Evolutionary conservation across 2,797 vertebrate species (phyloP).

Genomic region (Gephyroberyx darwinii): DNA sequence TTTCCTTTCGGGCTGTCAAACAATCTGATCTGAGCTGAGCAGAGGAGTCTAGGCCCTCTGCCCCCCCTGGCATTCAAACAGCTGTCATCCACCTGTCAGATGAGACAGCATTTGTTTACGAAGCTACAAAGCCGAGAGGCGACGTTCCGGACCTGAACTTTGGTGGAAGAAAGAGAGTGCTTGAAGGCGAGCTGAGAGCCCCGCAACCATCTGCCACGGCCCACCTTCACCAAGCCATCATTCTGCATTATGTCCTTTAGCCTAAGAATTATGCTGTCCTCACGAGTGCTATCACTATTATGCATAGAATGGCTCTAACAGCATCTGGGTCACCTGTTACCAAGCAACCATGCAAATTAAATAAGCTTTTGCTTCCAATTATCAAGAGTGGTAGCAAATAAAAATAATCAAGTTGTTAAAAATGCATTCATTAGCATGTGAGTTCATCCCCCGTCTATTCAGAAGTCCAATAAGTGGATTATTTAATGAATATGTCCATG

Average conservation of each 20-base stretch:
- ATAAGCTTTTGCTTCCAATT: conserved; percentile 49
- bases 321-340: conserved; percentile 71
- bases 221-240: not conserved
- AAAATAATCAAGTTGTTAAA: conserved; percentile 28
- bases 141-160: too few relatives aligned
- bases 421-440: conserved; percentile 8
- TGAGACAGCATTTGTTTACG: conserved; percentile 9
- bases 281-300: conserved; percentile 27
- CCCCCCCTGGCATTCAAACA: conserved; percentile 15
- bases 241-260: conserved; percentile 14
- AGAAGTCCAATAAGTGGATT: conserved; percentile 21
- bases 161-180: too few relatives aligned
- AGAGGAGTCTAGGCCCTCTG: conserved; percentile 13
- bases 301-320: conserved; percentile 46
- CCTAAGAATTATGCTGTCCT: conserved; percentile 11
- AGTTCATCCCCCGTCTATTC: conserved; percentile 22
- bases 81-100: conserved; percentile 28
- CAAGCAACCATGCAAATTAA: conserved; percentile 71
- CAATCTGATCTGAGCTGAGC: conserved; percentile 5
- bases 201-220: not conserved
- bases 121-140: not conserved
- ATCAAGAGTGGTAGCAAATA: conserved; percentile 31
- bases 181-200: not conserved
- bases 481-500: conserved; percentile 24
- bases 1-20: conserved; percentile 15